A percentile compares a stretch with the other conserved stretches of the same genome.
These are phyloP conservation scores for Drosophila borborema DNA, from an alignment of 2,888 invertebrate species.

Conservation along the genomic window DNA sequence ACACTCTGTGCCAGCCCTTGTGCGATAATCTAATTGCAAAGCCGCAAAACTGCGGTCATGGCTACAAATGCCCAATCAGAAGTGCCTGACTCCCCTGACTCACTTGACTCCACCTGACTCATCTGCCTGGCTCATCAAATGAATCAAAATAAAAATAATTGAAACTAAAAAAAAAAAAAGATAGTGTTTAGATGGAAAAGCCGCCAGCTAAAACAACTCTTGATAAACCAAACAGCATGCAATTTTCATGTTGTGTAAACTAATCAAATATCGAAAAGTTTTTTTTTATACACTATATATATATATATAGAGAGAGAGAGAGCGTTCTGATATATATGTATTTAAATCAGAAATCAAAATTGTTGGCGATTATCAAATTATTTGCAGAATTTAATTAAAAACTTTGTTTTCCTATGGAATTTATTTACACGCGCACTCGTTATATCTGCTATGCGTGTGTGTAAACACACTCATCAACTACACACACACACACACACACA, in stretches of 20 bases:
- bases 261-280: constrained; percentile 68
- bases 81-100: constrained; percentile 27
- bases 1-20: constrained; percentile 16
- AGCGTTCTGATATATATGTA: neutral
- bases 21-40: constrained; percentile 79
- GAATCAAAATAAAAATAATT: constrained; percentile 12
- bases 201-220: constrained; percentile 17
- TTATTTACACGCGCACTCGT: constrained; percentile 36
- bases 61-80: constrained; percentile 74
- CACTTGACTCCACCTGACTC: neutral
- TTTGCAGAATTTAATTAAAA: constrained; percentile 71
- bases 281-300: neutral
- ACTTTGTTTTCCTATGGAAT: constrained; percentile 54
- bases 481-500: neutral
- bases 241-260: constrained; percentile 64
- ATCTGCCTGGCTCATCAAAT: constrained; percentile 10
- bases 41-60: constrained; percentile 69
- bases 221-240: constrained; percentile 52
- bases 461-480: constrained; percentile 42
- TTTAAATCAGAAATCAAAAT: constrained; percentile 52
- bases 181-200: constrained; percentile 4
- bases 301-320: neutral
- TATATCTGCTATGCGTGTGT: constrained; percentile 5
- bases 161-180: constrained; percentile 22
- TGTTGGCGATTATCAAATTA: constrained; percentile 55